Evolutionary conservation across 2,888 invertebrate species (phyloP), one percentile per base, ranked within the genome.

Genomic region (Epistrophella euchroma): DNA sequence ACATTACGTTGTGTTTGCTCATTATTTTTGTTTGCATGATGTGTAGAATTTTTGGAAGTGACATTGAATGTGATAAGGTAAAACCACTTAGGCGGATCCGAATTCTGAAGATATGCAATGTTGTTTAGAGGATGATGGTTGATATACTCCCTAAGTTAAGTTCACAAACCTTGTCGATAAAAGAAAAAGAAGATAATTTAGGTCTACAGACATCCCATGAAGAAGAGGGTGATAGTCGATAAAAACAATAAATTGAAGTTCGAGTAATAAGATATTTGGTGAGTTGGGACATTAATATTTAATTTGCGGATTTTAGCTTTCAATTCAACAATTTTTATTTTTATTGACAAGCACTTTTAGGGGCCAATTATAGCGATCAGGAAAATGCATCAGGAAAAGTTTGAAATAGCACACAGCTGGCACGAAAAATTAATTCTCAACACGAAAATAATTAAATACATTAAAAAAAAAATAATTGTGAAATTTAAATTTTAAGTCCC

Each of bases 1-100:
- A 25, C 25, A 5, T 58, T 58, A 19, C 17, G 19, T 47, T 9
- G 7, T 58, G 19, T 60, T 60, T 60, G 60, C 7, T 60, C 60
- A 60, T 60, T 60, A 60, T 15, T 22, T 15, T 22, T 40, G 13
- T 15, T 22, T 40, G 3, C 4, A 22, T 52, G 7, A 19, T 28
- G 0, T 15, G 1, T 50, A n/a, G 2, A 58, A 19, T 56, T 56
- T 58, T 60, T 19, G 60, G 37, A n/a, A 58, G 15, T 37, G 60
- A 60, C 35, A 35, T 11, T 35, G 4, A 19, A 19, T 47, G 47
- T 47, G 17, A 19, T 19, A 47, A 19, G 52, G 25, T 52, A 28
- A 4, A 52, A 28, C 52, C 52, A 52, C 52, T 52, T 28, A 52
- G 52, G 52, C 9, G 52, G 28, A 50, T 15, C 4, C 11, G 11